Base-by-base conservation (phyloP, 2,797 vertebrate genomes). In the Micromesistius poutassou region DNA sequence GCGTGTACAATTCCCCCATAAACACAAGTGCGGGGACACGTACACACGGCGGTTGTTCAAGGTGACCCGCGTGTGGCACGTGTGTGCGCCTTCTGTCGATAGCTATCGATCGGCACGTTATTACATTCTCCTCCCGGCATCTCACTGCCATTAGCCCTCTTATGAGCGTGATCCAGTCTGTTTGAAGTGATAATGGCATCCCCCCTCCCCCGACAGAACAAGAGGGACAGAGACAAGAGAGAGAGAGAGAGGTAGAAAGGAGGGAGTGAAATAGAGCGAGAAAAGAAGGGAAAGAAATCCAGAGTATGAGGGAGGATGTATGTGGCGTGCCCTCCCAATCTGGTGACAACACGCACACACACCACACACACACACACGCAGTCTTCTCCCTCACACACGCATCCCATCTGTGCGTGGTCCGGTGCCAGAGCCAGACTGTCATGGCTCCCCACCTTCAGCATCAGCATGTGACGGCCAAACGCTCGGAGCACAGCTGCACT, bases 101-200 rank as follows among this genome's bases (percentile, higher is more conserved):
- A 91, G 86, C 89, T 85, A 91, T 92, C 74, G 79, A 88, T 89
- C 90, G 85, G 86, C 87, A 86, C 90, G 91, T 91, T 88, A 91
- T 91, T 91, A 89, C 91, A 83, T 86, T 89, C 87, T 90, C 85
- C 87, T 89, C 88, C 79, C 86, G 22, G 85, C 42, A 70, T 82
- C 5, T 79, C 84, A 78, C 84, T 79, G 85, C 85, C 87, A 91
- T 91, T 90, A 91, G 89, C 81, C 86, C 89, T 85, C 88, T 91
- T 89, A 91, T 87, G 88, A 89, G 87, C 90, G 84, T 90, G 89
- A 91, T 92, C 88, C 90, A 90, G 91, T 91, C 88, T 90, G 89
- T 92, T 91, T 91, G 90, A 92, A 91, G 87, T 86, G 88, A 91
- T 93, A 90, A 92, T 90, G 87, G 87, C 86, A 79, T 83, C 74